Conservation (phyloP, 1,140 invertebrate genomes). For the Drosophila mayri region DNA sequence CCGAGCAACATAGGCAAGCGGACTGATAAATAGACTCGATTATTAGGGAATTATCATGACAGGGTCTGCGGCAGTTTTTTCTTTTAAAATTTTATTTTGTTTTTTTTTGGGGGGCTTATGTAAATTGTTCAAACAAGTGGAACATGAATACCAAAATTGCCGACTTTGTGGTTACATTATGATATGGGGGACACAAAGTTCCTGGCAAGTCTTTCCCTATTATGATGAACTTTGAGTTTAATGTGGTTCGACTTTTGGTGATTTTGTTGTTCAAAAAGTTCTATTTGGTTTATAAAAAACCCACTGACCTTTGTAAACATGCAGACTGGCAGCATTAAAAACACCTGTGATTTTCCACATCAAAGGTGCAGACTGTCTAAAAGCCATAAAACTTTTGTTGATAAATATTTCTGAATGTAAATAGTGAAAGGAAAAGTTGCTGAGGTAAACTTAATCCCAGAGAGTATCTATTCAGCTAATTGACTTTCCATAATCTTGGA, state of each 20-base stretch:
- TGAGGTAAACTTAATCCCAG: too few species aligned
- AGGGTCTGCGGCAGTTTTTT: conserved; percentile 13
- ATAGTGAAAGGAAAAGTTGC: not conserved
- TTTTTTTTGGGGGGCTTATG: conserved; percentile 7
- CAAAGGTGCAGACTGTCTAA: not conserved
- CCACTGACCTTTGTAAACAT: conserved; percentile 17
- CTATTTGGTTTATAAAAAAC: conserved; percentile 7
- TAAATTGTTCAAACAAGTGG: conserved; percentile 32
- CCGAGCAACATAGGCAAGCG: conserved; percentile 10
- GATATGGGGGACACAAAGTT: conserved; percentile 11
- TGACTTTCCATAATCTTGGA: too few species aligned
- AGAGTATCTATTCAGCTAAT: too few species aligned
- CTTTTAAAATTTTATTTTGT: conserved; percentile 6
- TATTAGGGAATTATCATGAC: conserved; percentile 53
- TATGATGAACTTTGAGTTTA: not conserved
- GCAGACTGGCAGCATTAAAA: not conserved
- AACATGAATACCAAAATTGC: conserved; percentile 26
- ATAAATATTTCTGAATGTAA: conserved; percentile 7
- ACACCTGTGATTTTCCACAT: conserved; percentile 17
- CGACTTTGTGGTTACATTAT: conserved; percentile 23
- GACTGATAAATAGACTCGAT: conserved; percentile 55
- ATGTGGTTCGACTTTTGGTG: conserved; percentile 11
- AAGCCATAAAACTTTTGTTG: not conserved
- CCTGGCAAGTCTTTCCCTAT: not conserved
- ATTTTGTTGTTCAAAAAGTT: conserved; percentile 8